These are phyloP conservation scores for Eueremaeus valkanovi DNA, from an alignment of 2,888 invertebrate species.

Conservation along the genomic window DNA sequence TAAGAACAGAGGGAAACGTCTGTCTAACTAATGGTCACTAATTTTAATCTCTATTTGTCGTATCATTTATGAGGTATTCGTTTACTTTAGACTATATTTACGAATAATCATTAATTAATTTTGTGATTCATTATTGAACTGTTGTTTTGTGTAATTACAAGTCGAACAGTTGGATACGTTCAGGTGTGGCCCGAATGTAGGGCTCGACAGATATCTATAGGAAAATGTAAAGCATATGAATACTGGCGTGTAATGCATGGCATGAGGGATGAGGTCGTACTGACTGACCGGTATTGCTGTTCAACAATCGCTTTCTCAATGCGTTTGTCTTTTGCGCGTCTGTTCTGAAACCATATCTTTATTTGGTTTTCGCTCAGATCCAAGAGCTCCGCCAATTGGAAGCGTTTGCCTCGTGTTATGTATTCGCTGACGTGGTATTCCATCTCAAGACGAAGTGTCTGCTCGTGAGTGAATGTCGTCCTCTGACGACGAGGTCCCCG, in stretches of 20 bases:
- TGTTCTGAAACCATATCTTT: conserved; percentile 90
- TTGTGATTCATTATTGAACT: conserved; percentile 31
- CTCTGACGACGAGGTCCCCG: conserved; percentile 66
- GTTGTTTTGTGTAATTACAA: conserved; percentile 40
- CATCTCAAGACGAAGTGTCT: conserved; percentile 80
- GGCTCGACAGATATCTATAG: conserved; percentile 24
- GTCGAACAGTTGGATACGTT: conserved; percentile 38
- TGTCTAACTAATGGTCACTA: neutral
- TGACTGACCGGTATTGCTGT: conserved; percentile 78
- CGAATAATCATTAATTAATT: neutral
- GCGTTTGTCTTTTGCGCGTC: conserved; percentile 90
- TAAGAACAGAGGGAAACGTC: too few species aligned
- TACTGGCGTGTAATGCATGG: too few species aligned
- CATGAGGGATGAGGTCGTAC: too few species aligned
- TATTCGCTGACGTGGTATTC: conserved; percentile 90
- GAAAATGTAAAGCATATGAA: too few species aligned
- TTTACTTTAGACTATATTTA: neutral
- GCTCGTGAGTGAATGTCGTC: conserved; percentile 90
- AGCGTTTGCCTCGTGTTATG: conserved; percentile 77
- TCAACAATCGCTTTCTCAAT: conserved; percentile 93
- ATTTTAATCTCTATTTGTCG: neutral
- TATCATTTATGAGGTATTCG: neutral
- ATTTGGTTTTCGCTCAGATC: conserved; percentile 71
- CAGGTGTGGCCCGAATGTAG: conserved; percentile 18
- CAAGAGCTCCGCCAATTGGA: conserved; percentile 69